Evolutionary conservation across 2,888 invertebrate genomes (phyloP).

Genomic region (Cryptocephalus moraei): DNA sequence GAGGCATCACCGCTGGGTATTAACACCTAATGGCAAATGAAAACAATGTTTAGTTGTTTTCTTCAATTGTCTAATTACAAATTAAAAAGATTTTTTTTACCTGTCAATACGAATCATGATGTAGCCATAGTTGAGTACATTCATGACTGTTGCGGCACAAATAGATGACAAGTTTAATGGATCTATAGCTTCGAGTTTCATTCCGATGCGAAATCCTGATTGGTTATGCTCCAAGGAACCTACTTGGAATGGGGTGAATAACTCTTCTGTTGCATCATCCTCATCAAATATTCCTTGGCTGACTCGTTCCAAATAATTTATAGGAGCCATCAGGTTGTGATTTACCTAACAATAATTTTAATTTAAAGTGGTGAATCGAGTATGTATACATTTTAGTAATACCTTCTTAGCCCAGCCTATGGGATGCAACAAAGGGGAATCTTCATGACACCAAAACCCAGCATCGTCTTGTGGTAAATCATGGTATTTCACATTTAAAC

Average conservation of each 20-base stretch:
- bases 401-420: conserved; percentile 85
- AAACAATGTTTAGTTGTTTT: too few relatives aligned
- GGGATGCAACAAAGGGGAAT: conserved; percentile 88
- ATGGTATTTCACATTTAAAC: conserved; percentile 84
- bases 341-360: conserved; percentile 49
- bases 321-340: conserved; percentile 78
- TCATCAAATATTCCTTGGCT: conserved; percentile 59
- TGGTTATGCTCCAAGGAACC: conserved; percentile 17
- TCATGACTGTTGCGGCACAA: conserved; percentile 92
- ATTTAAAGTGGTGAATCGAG: neutral
- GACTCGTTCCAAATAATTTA: conserved; percentile 65
- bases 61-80: too few relatives aligned
- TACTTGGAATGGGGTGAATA: conserved; percentile 52
- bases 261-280: conserved; percentile 70
- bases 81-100: neutral
- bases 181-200: conserved; percentile 96
- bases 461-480: conserved; percentile 69
- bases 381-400: conserved; percentile 2
- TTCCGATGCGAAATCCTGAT: conserved; percentile 39
- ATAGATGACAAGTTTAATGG: conserved; percentile 90
- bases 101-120: conserved; percentile 91
- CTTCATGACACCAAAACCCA: conserved; percentile 96
- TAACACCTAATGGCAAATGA: too few relatives aligned
- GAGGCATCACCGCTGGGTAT: too few relatives aligned
- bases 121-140: conserved; percentile 83